Evolutionary conservation across 1,140 invertebrate species (phyloP), one percentile per base, ranked within the genome.

Genomic region (Tetraneura akinire): DNA sequence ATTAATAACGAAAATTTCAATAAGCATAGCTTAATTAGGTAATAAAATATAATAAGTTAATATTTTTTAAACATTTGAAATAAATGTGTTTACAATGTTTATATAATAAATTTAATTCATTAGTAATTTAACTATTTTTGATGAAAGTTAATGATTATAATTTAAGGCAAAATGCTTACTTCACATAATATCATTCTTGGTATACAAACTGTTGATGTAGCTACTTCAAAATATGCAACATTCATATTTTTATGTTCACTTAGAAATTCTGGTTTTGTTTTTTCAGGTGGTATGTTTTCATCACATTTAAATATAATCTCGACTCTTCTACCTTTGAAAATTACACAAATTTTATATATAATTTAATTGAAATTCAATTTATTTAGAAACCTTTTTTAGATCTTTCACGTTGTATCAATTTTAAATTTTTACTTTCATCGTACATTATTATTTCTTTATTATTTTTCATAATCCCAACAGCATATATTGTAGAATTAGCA

Each of bases 221-320:
- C 21, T 21, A 78, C 55, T 62, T 78, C 55, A 62, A 78, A 78
- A 29, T 78, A 57, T 23, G 53, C 55, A 62, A 78, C 23, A 29
- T 76, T n/a, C 1, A 21, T 0, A 5, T 29, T 37, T 55, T 57
- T n/a, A n/a, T 60, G n/a, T 23, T 45, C 51, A 37, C 9, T 45
- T 45, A 76, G 23, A 76, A 26, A 78, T 45, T 29, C 16, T 45
- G 55, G 55, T 60, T 23, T 45, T 6, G 21, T 57, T 11, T 78
- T 29, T 60, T 78, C 74, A 18, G 74, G 74, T 47, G 32, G 14
- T 32, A 78, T 47, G 29, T 62, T 78, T 62, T 78, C 74, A 78
- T 78, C 23, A 47, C 74, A 78, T 11, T 62, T 62, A 47, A 78
- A 78, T 23, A 26, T 42, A 1, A 78, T 26, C 23, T 78, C 55